These are phyloP conservation scores for Amiota mariae DNA, from an alignment of 2,888 invertebrate species.

Conservation along the genomic window DNA sequence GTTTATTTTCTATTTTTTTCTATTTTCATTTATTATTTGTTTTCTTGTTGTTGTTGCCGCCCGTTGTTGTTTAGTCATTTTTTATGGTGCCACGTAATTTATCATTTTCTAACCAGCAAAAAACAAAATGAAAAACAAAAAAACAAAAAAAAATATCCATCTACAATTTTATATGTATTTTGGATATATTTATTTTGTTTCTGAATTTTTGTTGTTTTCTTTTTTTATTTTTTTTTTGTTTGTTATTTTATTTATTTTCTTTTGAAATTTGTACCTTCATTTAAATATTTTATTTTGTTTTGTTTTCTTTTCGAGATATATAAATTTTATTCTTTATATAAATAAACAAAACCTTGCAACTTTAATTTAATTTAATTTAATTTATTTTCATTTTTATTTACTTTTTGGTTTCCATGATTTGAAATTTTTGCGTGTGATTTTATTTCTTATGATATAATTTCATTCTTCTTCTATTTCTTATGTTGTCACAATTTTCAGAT, in stretches of 20 bases:
- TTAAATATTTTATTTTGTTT: background rate
- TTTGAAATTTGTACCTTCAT: background rate
- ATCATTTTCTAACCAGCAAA: slow-evolving; percentile 66
- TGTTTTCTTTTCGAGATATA: background rate
- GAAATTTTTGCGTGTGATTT: slow-evolving; percentile 40
- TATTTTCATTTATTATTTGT: slow-evolving; percentile 30
- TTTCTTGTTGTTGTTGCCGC: slow-evolving; percentile 50
- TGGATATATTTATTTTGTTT: too few species aligned
- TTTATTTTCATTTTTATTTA: slow-evolving; percentile 43
- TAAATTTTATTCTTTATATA: background rate
- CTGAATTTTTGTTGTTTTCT: background rate
- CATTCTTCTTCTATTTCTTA: background rate
- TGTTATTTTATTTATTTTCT: slow-evolving; percentile 36
- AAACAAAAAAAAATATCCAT: slow-evolving; percentile 29
- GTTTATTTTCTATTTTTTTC: slow-evolving; percentile 54
- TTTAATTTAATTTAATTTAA: slow-evolving; percentile 65
- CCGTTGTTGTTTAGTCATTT: slow-evolving; percentile 67
- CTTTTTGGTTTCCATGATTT: slow-evolving; percentile 16
- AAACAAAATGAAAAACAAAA: slow-evolving; percentile 41
- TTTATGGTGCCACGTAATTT: slow-evolving; percentile 70
- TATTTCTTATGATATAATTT: slow-evolving; percentile 16
- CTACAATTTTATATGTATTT: too few species aligned
- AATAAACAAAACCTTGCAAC: slow-evolving; percentile 38
- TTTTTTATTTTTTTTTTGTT: slow-evolving; percentile 21
- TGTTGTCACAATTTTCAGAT: background rate